These are phyloP conservation scores for Passer domesticus DNA, from an alignment of 2,113 vertebrate species.

Conservation along the genomic window DNA sequence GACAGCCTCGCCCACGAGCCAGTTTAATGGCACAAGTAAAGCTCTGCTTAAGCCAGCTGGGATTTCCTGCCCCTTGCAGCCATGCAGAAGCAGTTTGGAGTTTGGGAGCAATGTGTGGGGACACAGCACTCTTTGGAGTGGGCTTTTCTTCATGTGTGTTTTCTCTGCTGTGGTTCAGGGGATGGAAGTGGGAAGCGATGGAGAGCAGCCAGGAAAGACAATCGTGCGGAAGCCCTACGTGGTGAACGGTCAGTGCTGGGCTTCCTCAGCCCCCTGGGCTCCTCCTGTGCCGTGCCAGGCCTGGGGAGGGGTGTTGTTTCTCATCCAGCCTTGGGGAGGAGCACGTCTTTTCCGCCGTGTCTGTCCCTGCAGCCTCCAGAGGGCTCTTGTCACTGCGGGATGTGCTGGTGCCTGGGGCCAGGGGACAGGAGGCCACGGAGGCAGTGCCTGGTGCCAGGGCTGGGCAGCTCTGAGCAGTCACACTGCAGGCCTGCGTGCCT, in stretches of 20 bases:
- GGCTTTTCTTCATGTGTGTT: neutral
- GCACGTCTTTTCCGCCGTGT: accelerated
- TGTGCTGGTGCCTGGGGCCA: neutral
- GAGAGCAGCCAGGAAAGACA: neutral
- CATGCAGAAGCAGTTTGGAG: neutral
- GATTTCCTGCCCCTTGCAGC: neutral
- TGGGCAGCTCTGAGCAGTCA: neutral
- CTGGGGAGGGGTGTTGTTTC: neutral
- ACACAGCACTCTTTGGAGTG: neutral
- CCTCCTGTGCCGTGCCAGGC: neutral
- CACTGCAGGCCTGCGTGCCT: neutral
- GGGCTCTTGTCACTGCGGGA: neutral
- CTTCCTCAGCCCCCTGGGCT: neutral
- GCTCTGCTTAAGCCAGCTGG: neutral
- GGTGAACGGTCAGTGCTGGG: conserved; percentile 70
- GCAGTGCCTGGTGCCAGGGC: accelerated
- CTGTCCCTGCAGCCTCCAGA: neutral
- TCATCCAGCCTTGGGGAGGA: neutral
- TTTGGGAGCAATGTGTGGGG: neutral
- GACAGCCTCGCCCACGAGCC: accelerated
- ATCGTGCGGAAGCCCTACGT: conserved; percentile 76
- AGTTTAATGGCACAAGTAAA: neutral
- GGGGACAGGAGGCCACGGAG: neutral
- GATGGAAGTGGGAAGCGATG: conserved; percentile 12
- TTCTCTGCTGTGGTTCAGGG: conserved; percentile 40